Evolutionary conservation across 2,888 invertebrate species (phyloP), one percentile per base, ranked within the genome.

Genomic region (Meteorus cinctellus): DNA sequence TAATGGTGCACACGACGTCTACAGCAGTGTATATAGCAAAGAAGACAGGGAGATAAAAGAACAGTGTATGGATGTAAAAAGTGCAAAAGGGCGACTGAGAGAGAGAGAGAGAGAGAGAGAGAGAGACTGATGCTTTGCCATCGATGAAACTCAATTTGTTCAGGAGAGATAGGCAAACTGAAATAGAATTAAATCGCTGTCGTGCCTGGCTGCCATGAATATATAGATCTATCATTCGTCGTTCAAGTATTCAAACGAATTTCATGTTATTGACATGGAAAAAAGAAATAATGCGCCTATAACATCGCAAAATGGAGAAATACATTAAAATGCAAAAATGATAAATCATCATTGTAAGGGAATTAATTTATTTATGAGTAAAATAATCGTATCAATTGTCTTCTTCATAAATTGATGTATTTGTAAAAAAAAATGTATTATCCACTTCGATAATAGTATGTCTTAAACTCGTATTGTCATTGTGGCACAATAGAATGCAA

Each of bases 131-230:
- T 75, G 77, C 70, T 79, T 81, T 77, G 80, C 77, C 78, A 77
- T 69, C 78, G 75, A 72, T 73, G 59, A 71, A 73, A 78, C 77
- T 76, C 77, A 78, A 78, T 80, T 79, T 79, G 77, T 80, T 76
- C 70, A 71, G 78, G 59, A 41, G 71, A 31, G 74, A 77, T 80
- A 78, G 80, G 82, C 69, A 77, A 81, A 81, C 75, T 73, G 77
- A 74, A 81, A 79, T 71, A 77, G 78, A 79, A 79, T 79, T 77
- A 78, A 77, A 77, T 79, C 77, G 74, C 77, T 81, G 80, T 73
- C 77, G 77, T 79, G 62, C 74, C 31, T 74, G 62, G 62, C 29
- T 74, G 62, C 62, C 24, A 29, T 63, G 51, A 75, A 75, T 66
- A 70, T 75, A 63, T 70, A 75, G 62, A 36, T 62, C 19, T 8